Percentiles rank a stretch among this genome's conserved stretches.
Conservation (phyloP, 1,140 invertebrate species). For the Temnothorax longispinosus region DNA sequence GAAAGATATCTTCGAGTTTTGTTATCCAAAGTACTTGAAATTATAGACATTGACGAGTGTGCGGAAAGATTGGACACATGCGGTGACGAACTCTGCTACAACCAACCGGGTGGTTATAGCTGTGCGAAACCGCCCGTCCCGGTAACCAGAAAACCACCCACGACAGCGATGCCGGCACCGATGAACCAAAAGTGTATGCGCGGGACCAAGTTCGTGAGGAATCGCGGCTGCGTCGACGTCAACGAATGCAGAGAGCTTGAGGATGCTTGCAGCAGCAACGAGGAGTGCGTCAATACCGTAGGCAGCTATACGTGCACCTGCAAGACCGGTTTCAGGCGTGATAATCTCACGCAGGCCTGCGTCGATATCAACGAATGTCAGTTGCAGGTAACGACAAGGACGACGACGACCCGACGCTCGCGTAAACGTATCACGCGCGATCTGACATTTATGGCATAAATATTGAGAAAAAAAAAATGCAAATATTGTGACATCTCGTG, state of each 20-base stretch:
- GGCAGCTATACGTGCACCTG: constrained; percentile 87
- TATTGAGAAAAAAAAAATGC: not conserved
- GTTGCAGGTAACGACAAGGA: constrained; percentile 70
- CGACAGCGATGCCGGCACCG: constrained; percentile 42
- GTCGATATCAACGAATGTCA: constrained; percentile 90
- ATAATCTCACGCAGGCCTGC: constrained; percentile 86
- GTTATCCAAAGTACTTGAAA: not conserved
- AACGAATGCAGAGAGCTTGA: constrained; percentile 88
- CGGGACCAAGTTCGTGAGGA: constrained; percentile 75
- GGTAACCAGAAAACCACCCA: constrained; percentile 72
- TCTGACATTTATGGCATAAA: constrained; percentile 3
- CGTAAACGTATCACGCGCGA: not conserved
- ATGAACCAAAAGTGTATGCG: constrained; percentile 60
- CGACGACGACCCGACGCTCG: not conserved
- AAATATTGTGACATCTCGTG: not conserved
- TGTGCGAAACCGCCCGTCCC: constrained; percentile 84
- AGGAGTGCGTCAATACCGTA: constrained; percentile 85
- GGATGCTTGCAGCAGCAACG: constrained; percentile 85
- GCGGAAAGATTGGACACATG: constrained; percentile 77
- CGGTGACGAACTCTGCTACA: constrained; percentile 85
- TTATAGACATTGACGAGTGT: constrained; percentile 87
- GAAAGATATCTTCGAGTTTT: not conserved
- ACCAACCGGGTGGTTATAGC: constrained; percentile 87
- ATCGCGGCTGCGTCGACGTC: constrained; percentile 87
- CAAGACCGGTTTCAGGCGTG: constrained; percentile 85